Conservation (phyloP, 2,888 invertebrate genomes). For the Coenonympha glycerion region DNA sequence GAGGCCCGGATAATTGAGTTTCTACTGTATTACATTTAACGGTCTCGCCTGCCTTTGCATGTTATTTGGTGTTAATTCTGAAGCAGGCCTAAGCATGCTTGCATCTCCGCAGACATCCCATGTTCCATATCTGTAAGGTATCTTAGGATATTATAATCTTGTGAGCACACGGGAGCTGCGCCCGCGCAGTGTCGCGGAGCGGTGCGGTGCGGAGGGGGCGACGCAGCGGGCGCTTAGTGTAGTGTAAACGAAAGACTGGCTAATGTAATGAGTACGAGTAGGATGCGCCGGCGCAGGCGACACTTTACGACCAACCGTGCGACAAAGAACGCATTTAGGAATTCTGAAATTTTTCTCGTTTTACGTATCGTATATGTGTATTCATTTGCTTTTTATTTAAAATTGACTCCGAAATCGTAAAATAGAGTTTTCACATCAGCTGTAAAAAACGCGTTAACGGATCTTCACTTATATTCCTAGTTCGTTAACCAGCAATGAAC, state of each 20-base stretch:
- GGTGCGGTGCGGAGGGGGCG: neutral
- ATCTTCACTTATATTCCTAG: neutral
- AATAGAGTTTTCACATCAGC: neutral
- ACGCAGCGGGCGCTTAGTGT: constrained; percentile 36
- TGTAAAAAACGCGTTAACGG: neutral
- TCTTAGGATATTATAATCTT: neutral
- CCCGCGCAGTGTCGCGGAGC: too few species aligned
- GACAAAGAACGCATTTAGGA: too few species aligned
- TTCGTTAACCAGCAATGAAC: neutral
- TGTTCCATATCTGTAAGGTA: constrained; percentile 16
- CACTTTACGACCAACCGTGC: neutral
- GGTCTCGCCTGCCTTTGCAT: too few species aligned
- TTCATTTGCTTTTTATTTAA: neutral
- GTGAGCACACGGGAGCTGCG: too few species aligned
- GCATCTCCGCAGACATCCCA: too few species aligned
- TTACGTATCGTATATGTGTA: neutral
- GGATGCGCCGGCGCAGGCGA: constrained; percentile 30
- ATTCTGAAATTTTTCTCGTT: too few species aligned
- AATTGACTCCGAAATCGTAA: neutral
- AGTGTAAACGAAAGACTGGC: constrained; percentile 74
- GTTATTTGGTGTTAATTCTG: too few species aligned
- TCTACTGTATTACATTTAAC: too few species aligned
- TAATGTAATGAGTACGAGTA: constrained; percentile 53
- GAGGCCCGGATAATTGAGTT: too few species aligned
- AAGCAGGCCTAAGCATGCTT: too few species aligned